These are phyloP conservation scores for Drosophila kokeensis DNA, from an alignment of 2,888 invertebrate genomes.

Conservation along the genomic window DNA sequence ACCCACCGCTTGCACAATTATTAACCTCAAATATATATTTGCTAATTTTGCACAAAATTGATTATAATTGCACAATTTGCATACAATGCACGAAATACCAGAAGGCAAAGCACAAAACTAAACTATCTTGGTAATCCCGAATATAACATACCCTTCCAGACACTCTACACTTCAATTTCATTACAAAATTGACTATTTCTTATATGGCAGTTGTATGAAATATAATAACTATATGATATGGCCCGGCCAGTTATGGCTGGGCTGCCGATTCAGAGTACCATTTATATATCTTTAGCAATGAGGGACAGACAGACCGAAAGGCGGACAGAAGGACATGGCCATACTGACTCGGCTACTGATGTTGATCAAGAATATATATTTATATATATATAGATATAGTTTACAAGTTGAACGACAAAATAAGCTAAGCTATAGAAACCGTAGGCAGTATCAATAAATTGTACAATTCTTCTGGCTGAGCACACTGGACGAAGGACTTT, in stretches of 20 bases:
- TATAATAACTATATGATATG: background rate
- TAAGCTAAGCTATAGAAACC: background rate
- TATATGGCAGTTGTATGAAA: background rate
- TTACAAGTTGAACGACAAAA: background rate
- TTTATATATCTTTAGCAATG: background rate
- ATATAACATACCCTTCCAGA: background rate
- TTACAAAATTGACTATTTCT: background rate
- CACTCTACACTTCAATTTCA: too few relatives aligned
- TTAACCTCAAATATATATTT: conserved; percentile 48
- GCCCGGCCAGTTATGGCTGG: background rate
- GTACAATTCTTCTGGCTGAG: conserved; percentile 9
- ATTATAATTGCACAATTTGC: conserved; percentile 69
- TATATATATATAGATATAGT: background rate
- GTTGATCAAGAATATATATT: background rate
- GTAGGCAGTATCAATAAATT: background rate
- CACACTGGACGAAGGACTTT: background rate
- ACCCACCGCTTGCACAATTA: conserved; percentile 19
- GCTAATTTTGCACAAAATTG: conserved; percentile 67
- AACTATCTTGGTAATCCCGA: background rate
- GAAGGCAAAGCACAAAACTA: background rate
- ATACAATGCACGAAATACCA: conserved; percentile 58
- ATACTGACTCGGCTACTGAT: background rate
- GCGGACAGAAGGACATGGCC: background rate
- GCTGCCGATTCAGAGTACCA: background rate
- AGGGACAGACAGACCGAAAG: background rate